Percentiles rank a stretch among this genome's conserved stretches.
Conservation (phyloP, 1,140 invertebrate species). For the Saxidomus purpurata region DNA sequence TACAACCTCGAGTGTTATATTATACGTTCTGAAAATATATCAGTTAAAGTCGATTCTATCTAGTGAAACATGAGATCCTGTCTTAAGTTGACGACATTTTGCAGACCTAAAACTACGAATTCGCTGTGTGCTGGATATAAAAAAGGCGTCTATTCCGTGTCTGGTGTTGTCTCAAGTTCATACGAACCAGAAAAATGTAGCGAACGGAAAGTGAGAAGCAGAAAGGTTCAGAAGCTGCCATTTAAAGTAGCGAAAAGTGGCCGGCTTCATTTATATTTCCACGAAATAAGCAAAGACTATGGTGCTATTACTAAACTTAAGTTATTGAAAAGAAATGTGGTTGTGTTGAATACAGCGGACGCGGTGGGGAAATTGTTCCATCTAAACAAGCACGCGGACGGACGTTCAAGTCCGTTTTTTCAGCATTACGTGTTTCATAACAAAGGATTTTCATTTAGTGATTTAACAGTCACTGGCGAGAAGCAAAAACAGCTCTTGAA, state of each 20-base stretch:
- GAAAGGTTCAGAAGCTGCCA: background rate
- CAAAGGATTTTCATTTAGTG: slow-evolving; percentile 55
- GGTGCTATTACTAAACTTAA: slow-evolving; percentile 31
- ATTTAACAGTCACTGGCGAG: background rate
- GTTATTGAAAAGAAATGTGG: slow-evolving; percentile 21
- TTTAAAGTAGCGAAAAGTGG: slow-evolving; percentile 14
- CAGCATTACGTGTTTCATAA: slow-evolving; percentile 36
- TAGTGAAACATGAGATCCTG: background rate
- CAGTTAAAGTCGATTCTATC: too few relatives aligned
- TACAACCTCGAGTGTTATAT: too few relatives aligned
- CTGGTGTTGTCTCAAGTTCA: background rate
- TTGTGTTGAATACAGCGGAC: slow-evolving; percentile 28
- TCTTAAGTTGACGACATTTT: background rate
- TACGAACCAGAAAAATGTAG: background rate
- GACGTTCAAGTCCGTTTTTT: slow-evolving; percentile 26
- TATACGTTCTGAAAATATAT: too few relatives aligned
- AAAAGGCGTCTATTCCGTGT: background rate
- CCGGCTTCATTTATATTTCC: slow-evolving; percentile 43
- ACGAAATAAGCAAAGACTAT: background rate
- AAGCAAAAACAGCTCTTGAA: slow-evolving; percentile 33
- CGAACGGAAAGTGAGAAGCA: background rate
- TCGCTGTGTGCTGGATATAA: background rate
- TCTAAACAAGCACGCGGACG: background rate
- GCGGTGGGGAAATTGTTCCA: background rate
- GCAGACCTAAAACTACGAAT: background rate